phyloP scores from a whole-genome alignment of 2,888 invertebrate genomes.

The Lacanobia oleracea region DNA sequence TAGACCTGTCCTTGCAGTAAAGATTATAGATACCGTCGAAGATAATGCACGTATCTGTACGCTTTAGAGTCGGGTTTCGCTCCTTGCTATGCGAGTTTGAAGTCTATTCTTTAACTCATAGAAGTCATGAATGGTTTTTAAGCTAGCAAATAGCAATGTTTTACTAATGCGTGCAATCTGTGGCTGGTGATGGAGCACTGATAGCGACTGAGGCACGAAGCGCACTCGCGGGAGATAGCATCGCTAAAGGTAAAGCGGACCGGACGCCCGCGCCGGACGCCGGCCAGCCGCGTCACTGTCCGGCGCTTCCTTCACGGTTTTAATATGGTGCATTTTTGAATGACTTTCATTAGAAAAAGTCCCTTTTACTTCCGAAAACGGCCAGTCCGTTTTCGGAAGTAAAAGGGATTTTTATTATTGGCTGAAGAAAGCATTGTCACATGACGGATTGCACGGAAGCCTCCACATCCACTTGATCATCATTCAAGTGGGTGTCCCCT shows the following conservation, averaged over 20 bases:
- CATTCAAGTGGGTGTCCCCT: conserved; percentile 7
- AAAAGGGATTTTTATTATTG: no score
- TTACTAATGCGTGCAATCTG: conserved; percentile 15
- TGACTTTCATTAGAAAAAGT: neutral
- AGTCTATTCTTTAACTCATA: neutral
- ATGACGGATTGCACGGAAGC: neutral
- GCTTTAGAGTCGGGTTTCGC: neutral
- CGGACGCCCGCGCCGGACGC: conserved; percentile 2
- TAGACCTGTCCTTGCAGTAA: neutral
- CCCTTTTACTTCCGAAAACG: no score
- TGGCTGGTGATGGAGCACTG: conserved; percentile 30
- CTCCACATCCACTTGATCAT: conserved; percentile 11
- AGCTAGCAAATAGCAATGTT: conserved; percentile 20
- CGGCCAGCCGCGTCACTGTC: neutral
- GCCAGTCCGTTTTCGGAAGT: no score
- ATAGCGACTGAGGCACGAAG: conserved; percentile 2
- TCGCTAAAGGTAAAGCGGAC: conserved; percentile 23
- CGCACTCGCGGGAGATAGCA: conserved; percentile 24
- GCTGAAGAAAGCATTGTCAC: neutral
- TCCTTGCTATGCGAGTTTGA: neutral
- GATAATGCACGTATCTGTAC: neutral
- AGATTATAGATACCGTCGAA: neutral
- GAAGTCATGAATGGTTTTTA: neutral
- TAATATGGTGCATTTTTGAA: neutral
- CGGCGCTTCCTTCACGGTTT: neutral